Base-by-base conservation (phyloP, 2,113 vertebrate species). In the Bos javanicus region DNA sequence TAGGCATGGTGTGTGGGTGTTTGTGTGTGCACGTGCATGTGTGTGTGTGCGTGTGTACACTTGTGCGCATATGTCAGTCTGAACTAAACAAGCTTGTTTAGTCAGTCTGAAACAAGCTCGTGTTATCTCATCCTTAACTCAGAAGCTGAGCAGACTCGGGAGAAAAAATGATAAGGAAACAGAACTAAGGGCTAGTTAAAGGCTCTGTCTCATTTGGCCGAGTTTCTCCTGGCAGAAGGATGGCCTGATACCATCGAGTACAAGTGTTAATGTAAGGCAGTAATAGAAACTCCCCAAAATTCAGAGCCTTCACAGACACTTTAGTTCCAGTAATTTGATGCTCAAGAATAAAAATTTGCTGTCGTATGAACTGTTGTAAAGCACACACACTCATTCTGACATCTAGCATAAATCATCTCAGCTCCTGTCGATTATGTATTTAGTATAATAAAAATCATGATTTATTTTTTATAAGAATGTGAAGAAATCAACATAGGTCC, bases 371-470 rank as follows among this genome's bases (percentile, higher is more conserved):
- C 17, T 59, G 46, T 59, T 67, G 33, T 46, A 62, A 81, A 46
- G 50, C 26, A 92, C 46, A 36, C 8, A 92, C 46, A 36, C 8
- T 71, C 23, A 30, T 57, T 6, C 25, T 62, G n/a, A 7, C 21
- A 59, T 82, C 14, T 62, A 83, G 54, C n/a, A 54, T 54, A 84
- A 94, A 50, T 93, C 12, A 93, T 87, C n/a, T 91, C 15, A 83
- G 9, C 74, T 81, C 6, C 21, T 82, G 4, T 50, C 57, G 12
- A 60, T 71, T 71, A 16, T 48, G 43, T 59, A 78, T 78, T 93
- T 88, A 78, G 71, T 52, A 6, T 17, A 76, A 60, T 48, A 48
- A 59, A 89, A 57, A 74, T 2, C 6, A 52, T 82, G 25, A 76
- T 52, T 78, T 86, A 17, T 83, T 87, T 36, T 87, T 94, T 76